Conservation (phyloP, 2,797 vertebrate species). For the Ctenopoma kingsleyae region DNA sequence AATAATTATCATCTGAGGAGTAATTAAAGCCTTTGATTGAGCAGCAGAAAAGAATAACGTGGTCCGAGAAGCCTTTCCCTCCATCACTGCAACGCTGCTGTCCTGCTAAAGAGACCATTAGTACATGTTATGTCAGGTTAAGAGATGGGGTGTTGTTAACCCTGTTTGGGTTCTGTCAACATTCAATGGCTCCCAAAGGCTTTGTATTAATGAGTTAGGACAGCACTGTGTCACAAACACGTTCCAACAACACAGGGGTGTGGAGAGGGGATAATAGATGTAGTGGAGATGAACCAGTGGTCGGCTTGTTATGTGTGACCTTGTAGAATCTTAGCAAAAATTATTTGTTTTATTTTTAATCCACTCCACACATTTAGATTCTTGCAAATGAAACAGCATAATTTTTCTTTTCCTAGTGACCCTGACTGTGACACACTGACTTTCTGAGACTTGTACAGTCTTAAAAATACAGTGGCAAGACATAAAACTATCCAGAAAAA, state of each 20-base stretch:
- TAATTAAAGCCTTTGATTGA: conserved; percentile 83
- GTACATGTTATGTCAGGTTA: conserved; percentile 61
- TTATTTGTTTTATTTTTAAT: conserved; percentile 26
- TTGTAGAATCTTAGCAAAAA: conserved; percentile 40
- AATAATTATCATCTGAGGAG: conserved; percentile 86
- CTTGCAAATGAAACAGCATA: not conserved
- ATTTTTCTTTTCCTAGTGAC: not conserved
- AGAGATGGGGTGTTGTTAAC: conserved; percentile 72
- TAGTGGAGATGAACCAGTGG: conserved; percentile 53
- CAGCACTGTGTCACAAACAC: conserved; percentile 54
- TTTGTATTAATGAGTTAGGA: conserved; percentile 74
- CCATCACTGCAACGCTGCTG: conserved; percentile 13
- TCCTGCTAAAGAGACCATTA: conserved; percentile 57
- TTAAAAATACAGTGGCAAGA: conserved; percentile 44
- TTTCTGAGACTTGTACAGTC: conserved; percentile 15
- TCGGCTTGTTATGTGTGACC: conserved; percentile 44
- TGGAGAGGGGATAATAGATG: conserved; percentile 47
- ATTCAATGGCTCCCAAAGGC: conserved; percentile 73
- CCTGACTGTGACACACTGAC: conserved; percentile 30
- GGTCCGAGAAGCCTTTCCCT: conserved; percentile 62
- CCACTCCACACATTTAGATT: not conserved
- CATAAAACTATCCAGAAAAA: conserved; percentile 27
- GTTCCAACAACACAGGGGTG: conserved; percentile 33
- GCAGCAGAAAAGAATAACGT: conserved; percentile 77
- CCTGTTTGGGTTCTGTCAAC: conserved; percentile 73